Conservation (phyloP, 2,113 vertebrate species). For the Dascyllus trimaculatus region DNA sequence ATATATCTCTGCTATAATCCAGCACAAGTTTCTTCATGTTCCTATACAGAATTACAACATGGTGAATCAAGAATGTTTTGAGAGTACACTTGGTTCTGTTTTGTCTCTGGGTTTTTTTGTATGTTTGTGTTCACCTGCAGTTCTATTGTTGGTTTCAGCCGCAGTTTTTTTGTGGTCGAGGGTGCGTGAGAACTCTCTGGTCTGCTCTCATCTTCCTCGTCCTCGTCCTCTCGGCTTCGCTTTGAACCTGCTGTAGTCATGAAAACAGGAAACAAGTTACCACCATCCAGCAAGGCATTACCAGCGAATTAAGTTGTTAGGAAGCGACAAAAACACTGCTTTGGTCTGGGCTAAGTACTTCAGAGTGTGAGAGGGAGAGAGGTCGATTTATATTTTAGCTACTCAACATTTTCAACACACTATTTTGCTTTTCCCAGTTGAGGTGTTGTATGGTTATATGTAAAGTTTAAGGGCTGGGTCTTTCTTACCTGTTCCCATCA, state of each 20-base stretch:
- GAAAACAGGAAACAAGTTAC: conserved; percentile 10
- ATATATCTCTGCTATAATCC: no score
- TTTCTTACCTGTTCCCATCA: conserved; percentile 82
- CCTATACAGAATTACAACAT: no score
- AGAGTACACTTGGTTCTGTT: not conserved
- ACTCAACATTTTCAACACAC: no score
- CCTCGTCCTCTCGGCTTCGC: conserved; percentile 86
- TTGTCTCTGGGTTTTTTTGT: not conserved
- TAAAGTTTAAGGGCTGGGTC: not conserved
- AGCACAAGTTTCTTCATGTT: no score
- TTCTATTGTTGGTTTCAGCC: conserved; percentile 85
- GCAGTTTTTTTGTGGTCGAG: conserved; percentile 88
- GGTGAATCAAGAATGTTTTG: not conserved
- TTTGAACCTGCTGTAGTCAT: conserved; percentile 87
- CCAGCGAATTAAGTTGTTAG: not conserved
- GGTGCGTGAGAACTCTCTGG: conserved; percentile 88
- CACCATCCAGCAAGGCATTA: not conserved
- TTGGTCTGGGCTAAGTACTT: no score
- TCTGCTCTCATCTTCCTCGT: conserved; percentile 74
- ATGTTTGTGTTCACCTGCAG: conserved; percentile 84
- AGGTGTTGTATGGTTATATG: not conserved
- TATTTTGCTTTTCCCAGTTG: not conserved
- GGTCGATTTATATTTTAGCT: no score
- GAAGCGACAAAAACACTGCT: no score
- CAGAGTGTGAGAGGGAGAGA: no score